phyloP scores from a whole-genome alignment of 2,888 invertebrate species.

The Metacarcinus magister region DNA sequence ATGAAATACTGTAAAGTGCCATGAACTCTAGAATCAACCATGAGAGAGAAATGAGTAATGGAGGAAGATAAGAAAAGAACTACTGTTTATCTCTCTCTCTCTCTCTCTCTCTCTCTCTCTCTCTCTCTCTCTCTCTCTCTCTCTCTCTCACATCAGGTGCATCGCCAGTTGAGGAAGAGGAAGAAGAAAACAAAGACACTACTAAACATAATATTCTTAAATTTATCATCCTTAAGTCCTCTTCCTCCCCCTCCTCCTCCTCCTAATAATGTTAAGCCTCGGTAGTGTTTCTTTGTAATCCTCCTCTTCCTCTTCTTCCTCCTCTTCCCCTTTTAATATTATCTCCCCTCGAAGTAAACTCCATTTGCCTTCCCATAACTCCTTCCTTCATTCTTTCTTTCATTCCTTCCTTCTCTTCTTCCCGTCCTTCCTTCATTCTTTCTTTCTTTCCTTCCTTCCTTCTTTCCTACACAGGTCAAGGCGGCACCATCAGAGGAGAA shows the following conservation, averaged over 20 bases:
- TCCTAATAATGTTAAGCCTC: background rate
- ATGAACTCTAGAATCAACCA: too few species aligned
- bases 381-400: background rate
- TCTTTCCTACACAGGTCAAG: background rate
- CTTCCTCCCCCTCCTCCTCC: constrained; percentile 8
- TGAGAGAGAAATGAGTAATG: background rate
- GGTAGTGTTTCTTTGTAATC: too few species aligned
- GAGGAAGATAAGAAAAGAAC: background rate
- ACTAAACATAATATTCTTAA: background rate
- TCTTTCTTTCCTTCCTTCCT: background rate
- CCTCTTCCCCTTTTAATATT: background rate
- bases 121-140: constrained; percentile 60
- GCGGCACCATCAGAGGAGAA: background rate
- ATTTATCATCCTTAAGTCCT: background rate
- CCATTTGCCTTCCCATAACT: background rate
- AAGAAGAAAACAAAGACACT: background rate
- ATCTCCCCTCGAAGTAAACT: background rate
- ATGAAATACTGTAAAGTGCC: too few species aligned
- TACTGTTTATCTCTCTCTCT: background rate
- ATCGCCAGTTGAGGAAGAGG: background rate
- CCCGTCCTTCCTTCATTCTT: background rate
- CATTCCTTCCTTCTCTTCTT: background rate
- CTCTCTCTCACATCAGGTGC: constrained; percentile 35
- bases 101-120: background rate
- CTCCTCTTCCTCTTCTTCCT: background rate